A percentile compares a stretch with the other conserved stretches of the same genome.
Evolutionary conservation across 1,140 invertebrate genomes (phyloP).

Genomic region (Bicyclus anynana): DNA sequence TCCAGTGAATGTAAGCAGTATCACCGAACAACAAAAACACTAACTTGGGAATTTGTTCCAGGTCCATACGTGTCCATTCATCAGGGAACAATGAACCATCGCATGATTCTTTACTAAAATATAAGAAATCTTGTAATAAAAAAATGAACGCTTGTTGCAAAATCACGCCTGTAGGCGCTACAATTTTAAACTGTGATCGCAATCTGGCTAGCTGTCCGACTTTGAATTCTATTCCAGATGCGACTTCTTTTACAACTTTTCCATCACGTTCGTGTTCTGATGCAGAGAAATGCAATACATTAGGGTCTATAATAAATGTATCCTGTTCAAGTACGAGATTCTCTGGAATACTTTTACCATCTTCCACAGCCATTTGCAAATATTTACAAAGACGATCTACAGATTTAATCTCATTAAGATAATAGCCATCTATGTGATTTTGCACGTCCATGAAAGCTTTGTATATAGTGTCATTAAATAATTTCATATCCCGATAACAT

Average conservation of each 20-base stretch:
- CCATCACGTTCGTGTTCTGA: slow-evolving; percentile 22
- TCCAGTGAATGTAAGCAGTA: slow-evolving; percentile 78
- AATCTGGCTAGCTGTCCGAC: slow-evolving; percentile 73
- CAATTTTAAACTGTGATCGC: slow-evolving; percentile 68
- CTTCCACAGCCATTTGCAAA: slow-evolving; percentile 78
- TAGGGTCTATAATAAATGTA: slow-evolving; percentile 63
- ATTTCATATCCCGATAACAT: slow-evolving; percentile 63
- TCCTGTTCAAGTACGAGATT: slow-evolving; percentile 70
- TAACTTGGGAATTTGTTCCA: slow-evolving; percentile 67
- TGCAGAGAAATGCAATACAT: slow-evolving; percentile 56
- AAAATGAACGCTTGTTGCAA: slow-evolving; percentile 75
- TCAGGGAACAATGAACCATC: slow-evolving; percentile 67
- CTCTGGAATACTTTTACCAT: slow-evolving; percentile 63
- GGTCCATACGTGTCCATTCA: slow-evolving; percentile 73
- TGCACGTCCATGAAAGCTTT: slow-evolving; percentile 66
- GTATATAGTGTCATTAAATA: slow-evolving; percentile 63
- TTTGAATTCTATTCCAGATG: slow-evolving; percentile 63
- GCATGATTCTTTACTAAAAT: slow-evolving; percentile 68
- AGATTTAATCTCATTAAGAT: slow-evolving; percentile 76
- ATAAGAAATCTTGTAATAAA: slow-evolving; percentile 77
- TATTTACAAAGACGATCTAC: slow-evolving; percentile 76
- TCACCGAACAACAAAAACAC: slow-evolving; percentile 73
- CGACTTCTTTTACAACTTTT: slow-evolving; percentile 32
- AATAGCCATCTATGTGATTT: slow-evolving; percentile 72
- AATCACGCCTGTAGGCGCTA: slow-evolving; percentile 76